Base-by-base conservation (phyloP, 1,140 invertebrate genomes). In the Hylyphantes graminicola region DNA sequence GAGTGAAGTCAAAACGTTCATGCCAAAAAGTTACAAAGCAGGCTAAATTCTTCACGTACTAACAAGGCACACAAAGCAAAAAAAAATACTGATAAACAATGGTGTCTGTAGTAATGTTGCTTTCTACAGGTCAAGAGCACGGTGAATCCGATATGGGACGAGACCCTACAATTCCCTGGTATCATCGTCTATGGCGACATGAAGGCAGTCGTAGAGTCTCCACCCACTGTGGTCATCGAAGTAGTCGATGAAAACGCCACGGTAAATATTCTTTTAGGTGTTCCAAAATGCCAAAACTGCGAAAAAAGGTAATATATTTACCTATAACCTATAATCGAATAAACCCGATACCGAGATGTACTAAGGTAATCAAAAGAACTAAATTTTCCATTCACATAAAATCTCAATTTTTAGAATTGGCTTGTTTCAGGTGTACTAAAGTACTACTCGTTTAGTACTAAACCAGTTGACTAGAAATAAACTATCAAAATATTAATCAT, bases 101-200 rank as follows among this genome's bases (percentile, higher is more conserved):
- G n/a, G 5, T 35, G 9, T 65, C 9, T 65, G 10, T 15, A 64
- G 63, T 64, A 21, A 11, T 21, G 10, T 0, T 65, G 12, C 10
- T 70, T 12, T 21, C 13, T 19, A 13, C 13, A 80, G 77, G 54
- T 70, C n/a, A 94, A 96, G 86, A 94, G 97, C 90, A 97, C 96
- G 0, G 89, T 97, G 21, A 96, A 94, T 87, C 96, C 96, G 0
- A 96, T 95, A 1, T 97, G 96, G 95, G 95, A 97, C 89, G 95
- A 96, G 89, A 90, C 95, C 54, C 89, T 97, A 1, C 91, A 96
- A 2, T 68, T 80, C 13, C 3, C 19, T 7, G 54, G 17, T 2
- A 13, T 80, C 7, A 21, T 55, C 5, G 10, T 78, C 15, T 35
- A 67, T 7, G 59, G 55, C 0, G 74, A 54, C 19, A 10, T 17